phyloP scores from a whole-genome alignment of 2,888 invertebrate genomes.

The Sphaeridia pumilis region DNA sequence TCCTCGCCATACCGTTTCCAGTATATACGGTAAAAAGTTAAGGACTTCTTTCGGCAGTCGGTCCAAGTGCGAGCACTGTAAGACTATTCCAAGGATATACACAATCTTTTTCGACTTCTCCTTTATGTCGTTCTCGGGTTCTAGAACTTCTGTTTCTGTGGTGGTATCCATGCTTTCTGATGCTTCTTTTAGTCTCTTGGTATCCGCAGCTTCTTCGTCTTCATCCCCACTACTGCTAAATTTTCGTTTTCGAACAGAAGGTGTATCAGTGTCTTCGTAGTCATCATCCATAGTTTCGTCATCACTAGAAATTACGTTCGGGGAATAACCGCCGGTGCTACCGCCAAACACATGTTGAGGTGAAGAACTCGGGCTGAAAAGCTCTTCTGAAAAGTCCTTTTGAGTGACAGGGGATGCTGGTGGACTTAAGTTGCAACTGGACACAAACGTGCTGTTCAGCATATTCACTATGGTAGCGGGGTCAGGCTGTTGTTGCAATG shows the following conservation, averaged over 20 bases:
- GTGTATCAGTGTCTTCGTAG: neutral
- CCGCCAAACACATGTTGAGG: neutral
- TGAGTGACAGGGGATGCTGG: neutral
- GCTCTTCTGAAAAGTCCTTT: neutral
- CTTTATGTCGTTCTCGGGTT: too few species aligned
- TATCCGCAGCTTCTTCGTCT: too few species aligned
- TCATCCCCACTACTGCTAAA: neutral
- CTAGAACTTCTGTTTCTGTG: too few species aligned
- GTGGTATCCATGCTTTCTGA: too few species aligned
- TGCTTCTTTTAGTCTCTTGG: too few species aligned
- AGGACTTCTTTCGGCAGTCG: conserved; percentile 2
- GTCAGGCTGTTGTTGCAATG: too few species aligned
- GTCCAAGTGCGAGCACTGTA: conserved; percentile 5
- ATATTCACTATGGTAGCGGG: too few species aligned
- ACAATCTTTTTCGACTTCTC: conserved; percentile 8
- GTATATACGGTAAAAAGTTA: conserved; percentile 9
- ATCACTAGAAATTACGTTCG: neutral
- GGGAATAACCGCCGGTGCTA: too few species aligned
- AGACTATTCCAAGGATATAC: conserved; percentile 9
- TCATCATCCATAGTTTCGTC: neutral
- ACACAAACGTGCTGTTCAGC: neutral
- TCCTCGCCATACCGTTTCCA: conserved; percentile 14
- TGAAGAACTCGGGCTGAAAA: neutral
- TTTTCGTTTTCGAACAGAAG: neutral
- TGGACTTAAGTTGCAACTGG: conserved; percentile 5